Percentiles rank a stretch among this genome's conserved stretches.
These are phyloP conservation scores for Orthonevra nobilis DNA, from an alignment of 2,888 invertebrate species.

Conservation along the genomic window DNA sequence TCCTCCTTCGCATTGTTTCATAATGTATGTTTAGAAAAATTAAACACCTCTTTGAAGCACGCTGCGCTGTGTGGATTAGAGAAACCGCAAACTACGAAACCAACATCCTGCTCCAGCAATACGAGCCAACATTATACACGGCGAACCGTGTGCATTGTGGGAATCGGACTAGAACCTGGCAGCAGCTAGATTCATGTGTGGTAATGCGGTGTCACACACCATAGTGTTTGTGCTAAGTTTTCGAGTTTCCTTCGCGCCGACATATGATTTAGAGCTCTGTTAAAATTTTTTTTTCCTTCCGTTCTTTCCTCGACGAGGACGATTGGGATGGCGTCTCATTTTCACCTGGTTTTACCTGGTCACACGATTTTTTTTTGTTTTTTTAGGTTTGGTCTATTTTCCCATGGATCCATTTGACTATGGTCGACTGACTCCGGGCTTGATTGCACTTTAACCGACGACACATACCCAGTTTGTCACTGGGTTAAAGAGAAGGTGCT, in stretches of 20 bases:
- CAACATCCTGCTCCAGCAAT: slow-evolving; percentile 49
- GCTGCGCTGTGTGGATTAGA: too few relatives aligned
- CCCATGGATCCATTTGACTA: slow-evolving; percentile 7
- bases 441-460: slow-evolving; percentile 67
- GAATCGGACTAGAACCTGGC: slow-evolving; percentile 69
- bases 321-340: slow-evolving; percentile 46
- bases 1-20: too few relatives aligned
- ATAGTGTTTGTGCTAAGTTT: slow-evolving; percentile 69
- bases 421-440: slow-evolving; percentile 43
- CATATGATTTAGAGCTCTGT: slow-evolving; percentile 67
- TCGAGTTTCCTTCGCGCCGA: slow-evolving; percentile 61
- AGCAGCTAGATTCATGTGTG: slow-evolving; percentile 68
- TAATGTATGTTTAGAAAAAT: too few relatives aligned
- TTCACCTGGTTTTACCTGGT: slow-evolving; percentile 51
- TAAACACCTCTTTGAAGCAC: too few relatives aligned
- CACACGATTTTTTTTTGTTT: slow-evolving; percentile 62
- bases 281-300: background rate
- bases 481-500: slow-evolving; percentile 23
- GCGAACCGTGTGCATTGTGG: slow-evolving; percentile 66
- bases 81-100: slow-evolving; percentile 63
- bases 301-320: background rate
- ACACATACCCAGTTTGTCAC: slow-evolving; percentile 26
- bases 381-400: slow-evolving; percentile 27
- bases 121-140: slow-evolving; percentile 44
- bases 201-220: slow-evolving; percentile 70